Conservation (phyloP, 2,888 invertebrate species). For the Amiota minor region DNA sequence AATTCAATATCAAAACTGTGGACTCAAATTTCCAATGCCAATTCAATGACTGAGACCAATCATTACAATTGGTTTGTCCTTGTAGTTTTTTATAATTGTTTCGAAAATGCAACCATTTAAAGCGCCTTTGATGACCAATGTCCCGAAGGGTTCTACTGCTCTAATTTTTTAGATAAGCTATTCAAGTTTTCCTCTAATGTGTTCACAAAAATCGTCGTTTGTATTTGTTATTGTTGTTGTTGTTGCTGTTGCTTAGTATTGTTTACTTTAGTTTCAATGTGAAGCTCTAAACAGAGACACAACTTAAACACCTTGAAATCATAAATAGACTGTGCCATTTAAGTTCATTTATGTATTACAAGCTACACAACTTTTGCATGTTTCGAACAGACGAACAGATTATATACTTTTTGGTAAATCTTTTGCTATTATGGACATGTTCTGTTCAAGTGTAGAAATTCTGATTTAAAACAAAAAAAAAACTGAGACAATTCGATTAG, state of each 20-base stretch:
- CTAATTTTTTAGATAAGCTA: slow-evolving; percentile 38
- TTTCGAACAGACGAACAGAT: background rate
- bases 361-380: slow-evolving; percentile 17
- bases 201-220: too few species aligned
- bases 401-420: background rate
- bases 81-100: slow-evolving; percentile 31
- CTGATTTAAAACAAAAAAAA: too few species aligned
- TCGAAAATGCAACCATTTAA: slow-evolving; percentile 44
- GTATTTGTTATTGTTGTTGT: background rate
- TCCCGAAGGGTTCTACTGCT: slow-evolving; percentile 41
- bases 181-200: slow-evolving; percentile 23
- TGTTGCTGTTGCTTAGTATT: background rate
- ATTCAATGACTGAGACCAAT: slow-evolving; percentile 33
- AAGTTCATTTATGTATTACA: background rate
- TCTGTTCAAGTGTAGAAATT: background rate
- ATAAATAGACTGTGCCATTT: slow-evolving; percentile 7
- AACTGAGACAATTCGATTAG: too few species aligned
- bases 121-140: slow-evolving; percentile 45
- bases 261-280: background rate
- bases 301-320: slow-evolving; percentile 3
- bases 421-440: background rate
- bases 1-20: slow-evolving; percentile 41
- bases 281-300: background rate
- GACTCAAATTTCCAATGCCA: slow-evolving; percentile 45
- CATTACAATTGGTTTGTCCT: slow-evolving; percentile 38